Base-by-base conservation (phyloP, 2,888 invertebrate genomes). In the Fissipunctia ypsillon region DNA sequence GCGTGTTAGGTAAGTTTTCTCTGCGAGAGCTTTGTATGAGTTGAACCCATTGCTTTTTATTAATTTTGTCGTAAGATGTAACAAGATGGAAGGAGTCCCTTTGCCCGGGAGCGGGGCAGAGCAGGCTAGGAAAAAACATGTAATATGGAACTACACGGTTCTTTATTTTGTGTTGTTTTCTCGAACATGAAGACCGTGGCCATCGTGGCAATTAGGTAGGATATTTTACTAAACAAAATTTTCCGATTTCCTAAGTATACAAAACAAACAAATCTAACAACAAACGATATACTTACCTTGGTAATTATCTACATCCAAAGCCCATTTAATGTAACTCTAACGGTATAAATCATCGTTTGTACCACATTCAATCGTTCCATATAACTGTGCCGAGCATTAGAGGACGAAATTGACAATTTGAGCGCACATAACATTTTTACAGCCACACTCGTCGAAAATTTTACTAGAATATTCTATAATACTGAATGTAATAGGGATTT, bases 361-460 rank as follows among this genome's bases (percentile, higher is more conserved):
- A 63, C 45, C 70, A 3, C 61, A 68, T 76, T 66, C 35, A 56
- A 81, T 66, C 61, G 50, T 69, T 66, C 38, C 50, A 81, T 71
- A 59, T 41, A 52, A 38, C 68, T 76, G 66, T 16, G 54, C 54
- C 31, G 31, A 48, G 25, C 71, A 63, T 69, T 77, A 78, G 22
- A 66, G 38, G 83, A 76, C 82, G 73, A 83, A 88, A 88, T 85
- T 86, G 88, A 80, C 87, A 85, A 88, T 90, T 90, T 88, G 87
- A 86, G 85, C 79, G 67, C 69, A 69, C 87, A 85, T 90, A 87
- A 89, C 88, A 87, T 88, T 89, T n/a, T 90, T 88, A 90, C 81
- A 81, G 78, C 83, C 84, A 57, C 83, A 84, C 85, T 85, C 83
- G 81, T 52, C 57, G 65, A 50, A 57, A 56, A 66, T 81, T 81